Percentiles rank a stretch among this genome's conserved stretches.
phyloP scores from a whole-genome alignment of 2,797 vertebrate genomes.

The Triplophysa bombifrons region DNA sequence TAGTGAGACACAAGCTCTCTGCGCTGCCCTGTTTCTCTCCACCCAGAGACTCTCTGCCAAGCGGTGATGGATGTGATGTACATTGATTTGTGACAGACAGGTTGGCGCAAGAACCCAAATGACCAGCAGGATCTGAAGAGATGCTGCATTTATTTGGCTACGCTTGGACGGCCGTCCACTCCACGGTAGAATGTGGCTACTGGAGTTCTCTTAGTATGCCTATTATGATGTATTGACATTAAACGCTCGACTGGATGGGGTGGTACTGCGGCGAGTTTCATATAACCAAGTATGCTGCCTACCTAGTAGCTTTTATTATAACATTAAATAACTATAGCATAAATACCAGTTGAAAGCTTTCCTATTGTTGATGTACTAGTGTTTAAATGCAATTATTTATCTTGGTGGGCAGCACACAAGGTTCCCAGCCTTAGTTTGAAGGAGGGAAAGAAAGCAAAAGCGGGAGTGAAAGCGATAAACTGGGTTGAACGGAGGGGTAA shows the following conservation, averaged over 20 bases:
- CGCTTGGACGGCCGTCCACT: neutral
- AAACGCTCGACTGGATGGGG: conserved; percentile 3
- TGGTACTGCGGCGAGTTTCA: neutral
- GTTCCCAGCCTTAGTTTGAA: neutral
- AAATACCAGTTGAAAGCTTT: too few relatives aligned
- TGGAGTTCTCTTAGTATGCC: conserved; percentile 1
- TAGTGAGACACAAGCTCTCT: conserved; percentile 15
- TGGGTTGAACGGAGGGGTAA: neutral
- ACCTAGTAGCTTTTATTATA: too few relatives aligned
- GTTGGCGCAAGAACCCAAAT: conserved; percentile 30
- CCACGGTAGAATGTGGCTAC: neutral
- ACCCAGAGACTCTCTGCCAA: conserved; percentile 28
- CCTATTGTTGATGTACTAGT: too few relatives aligned
- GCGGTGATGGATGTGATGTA: conserved; percentile 41
- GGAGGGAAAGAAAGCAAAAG: conserved; percentile 41
- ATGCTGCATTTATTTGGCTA: conserved; percentile 34
- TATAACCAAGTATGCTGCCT: neutral
- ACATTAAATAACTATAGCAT: too few relatives aligned
- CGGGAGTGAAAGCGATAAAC: conserved; percentile 19
- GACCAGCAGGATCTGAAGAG: conserved; percentile 27
- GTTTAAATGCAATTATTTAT: too few relatives aligned
- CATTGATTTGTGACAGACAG: conserved; percentile 41
- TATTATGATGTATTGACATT: conserved; percentile 16
- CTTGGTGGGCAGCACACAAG: neutral
- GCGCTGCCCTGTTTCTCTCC: conserved; percentile 21